Evolutionary conservation across 1,140 invertebrate genomes (phyloP).

Genomic region (Drosophila arawakana): DNA sequence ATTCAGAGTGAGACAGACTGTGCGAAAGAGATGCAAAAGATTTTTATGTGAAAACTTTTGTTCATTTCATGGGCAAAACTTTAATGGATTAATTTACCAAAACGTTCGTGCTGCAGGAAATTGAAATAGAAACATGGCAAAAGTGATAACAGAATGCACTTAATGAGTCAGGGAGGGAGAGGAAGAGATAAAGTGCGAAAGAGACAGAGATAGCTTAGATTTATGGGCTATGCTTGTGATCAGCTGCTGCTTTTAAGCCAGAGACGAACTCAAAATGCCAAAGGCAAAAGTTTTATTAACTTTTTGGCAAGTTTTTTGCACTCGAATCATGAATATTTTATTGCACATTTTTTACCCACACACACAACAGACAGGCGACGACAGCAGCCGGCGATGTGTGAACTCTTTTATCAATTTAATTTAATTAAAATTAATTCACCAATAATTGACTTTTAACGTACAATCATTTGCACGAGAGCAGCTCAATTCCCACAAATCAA

Average conservation of each 20-base stretch:
- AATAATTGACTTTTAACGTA: slow-evolving; percentile 80
- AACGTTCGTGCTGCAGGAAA: slow-evolving; percentile 73
- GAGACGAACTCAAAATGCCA: slow-evolving; percentile 41
- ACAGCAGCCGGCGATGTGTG: slow-evolving; percentile 60
- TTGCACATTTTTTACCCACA: slow-evolving; percentile 46
- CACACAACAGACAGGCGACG: slow-evolving; percentile 18
- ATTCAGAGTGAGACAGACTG: slow-evolving; percentile 9
- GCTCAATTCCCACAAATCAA: slow-evolving; percentile 26
- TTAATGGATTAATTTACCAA: slow-evolving; percentile 80
- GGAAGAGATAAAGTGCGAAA: slow-evolving; percentile 40
- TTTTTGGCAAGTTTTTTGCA: slow-evolving; percentile 58
- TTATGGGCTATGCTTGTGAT: slow-evolving; percentile 55
- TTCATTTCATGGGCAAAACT: slow-evolving; percentile 78
- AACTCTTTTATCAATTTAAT: slow-evolving; percentile 71
- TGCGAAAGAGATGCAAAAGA: slow-evolving; percentile 18
- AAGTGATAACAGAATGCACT: slow-evolving; percentile 25
- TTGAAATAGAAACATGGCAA: slow-evolving; percentile 62
- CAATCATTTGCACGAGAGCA: slow-evolving; percentile 68
- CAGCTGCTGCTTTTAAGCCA: slow-evolving; percentile 49
- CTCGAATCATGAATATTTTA: slow-evolving; percentile 70
- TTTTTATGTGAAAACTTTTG: slow-evolving; percentile 80
- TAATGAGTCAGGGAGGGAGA: slow-evolving; percentile 18
- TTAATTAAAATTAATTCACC: slow-evolving; percentile 78
- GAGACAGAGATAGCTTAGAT: slow-evolving; percentile 33
- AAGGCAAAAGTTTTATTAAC: slow-evolving; percentile 65